These are phyloP conservation scores for Chiloscyllium plagiosum DNA, from an alignment of 2,113 vertebrate genomes.

Conservation along the genomic window DNA sequence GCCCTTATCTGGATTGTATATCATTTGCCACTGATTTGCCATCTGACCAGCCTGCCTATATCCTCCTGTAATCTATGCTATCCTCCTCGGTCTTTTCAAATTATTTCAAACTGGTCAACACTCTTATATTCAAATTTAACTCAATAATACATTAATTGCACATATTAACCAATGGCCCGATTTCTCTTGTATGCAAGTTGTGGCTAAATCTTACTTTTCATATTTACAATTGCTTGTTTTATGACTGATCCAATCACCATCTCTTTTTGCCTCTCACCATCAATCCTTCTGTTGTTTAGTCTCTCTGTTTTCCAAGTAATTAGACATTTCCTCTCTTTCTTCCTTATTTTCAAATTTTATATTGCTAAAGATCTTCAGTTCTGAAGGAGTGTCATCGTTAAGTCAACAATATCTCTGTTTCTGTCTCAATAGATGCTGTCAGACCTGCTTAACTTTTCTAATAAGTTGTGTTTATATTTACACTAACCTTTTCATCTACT, in stretches of 20 bases:
- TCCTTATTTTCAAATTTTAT: background rate
- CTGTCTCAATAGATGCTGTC: background rate
- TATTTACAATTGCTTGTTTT: background rate
- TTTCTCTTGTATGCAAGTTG: background rate
- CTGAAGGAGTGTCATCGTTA: background rate
- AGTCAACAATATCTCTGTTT: background rate
- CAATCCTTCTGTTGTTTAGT: background rate
- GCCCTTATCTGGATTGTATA: no score
- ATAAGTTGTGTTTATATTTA: background rate
- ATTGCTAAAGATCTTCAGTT: background rate
- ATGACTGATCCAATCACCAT: background rate
- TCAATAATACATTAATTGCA: background rate
- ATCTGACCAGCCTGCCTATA: no score
- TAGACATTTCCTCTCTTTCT: background rate
- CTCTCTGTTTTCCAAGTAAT: background rate
- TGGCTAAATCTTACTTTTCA: background rate
- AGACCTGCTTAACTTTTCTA: background rate
- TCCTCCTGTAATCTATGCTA: no score
- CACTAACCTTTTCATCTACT: background rate
- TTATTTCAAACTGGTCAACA: no score
- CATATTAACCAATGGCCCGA: background rate
- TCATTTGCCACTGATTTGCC: no score
- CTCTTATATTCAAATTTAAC: no score
- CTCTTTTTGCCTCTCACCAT: background rate
- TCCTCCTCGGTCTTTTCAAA: no score